Evolutionary conservation across 2,797 vertebrate species (phyloP), one percentile per base, ranked within the genome.

Genomic region (Gobionotothen gibberifrons): DNA sequence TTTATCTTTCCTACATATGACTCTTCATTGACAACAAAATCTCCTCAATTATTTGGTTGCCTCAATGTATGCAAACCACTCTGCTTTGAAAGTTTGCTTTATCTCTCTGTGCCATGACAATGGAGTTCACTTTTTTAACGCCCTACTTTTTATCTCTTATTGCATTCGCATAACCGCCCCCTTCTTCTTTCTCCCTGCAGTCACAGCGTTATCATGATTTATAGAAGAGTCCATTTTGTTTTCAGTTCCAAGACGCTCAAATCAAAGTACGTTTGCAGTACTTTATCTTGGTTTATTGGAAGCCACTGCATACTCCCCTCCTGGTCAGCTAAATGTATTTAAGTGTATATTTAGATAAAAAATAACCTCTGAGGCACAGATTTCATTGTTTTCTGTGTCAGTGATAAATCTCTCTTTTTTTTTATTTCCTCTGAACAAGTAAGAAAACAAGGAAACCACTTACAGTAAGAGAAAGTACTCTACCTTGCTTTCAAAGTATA

Each of bases 371-470:
- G 58, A 86, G 85, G 76, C 59, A 49, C 90, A 85, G 81, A 91
- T 91, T 90, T 92, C 84, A 90, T 94, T 93, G 91, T 93, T 90
- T 91, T 92, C 76, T 29, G n/a, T 93, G 92, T 92, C 90, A 93
- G 88, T 94, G 90, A 93, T 92, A 73, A 93, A 94, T 94, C 87
- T 91, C 75, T 87, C 78, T 88, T 88, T 92, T 88, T 88, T 88
- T 87, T 91, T 86, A 89, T 89, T 90, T 90, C 80, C 83, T 88
- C 46, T 63, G 32, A 65, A 84, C 65, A 47, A 60, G 4, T 13
- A 58, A 52, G 36, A 56, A 67, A 57, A 57, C 19, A 58, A 17
- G 61, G 53, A 76, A 78, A 42, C 36, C 74, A 72, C 66, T 82
- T 51, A 39, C 15, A 12, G 68, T 71, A 52, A 74, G 74, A 75